Evolutionary conservation across 35 echinoderm and acorn worm genomes (phyloP), one percentile per base, ranked within the genome.

Genomic region (Diadema setosum): DNA sequence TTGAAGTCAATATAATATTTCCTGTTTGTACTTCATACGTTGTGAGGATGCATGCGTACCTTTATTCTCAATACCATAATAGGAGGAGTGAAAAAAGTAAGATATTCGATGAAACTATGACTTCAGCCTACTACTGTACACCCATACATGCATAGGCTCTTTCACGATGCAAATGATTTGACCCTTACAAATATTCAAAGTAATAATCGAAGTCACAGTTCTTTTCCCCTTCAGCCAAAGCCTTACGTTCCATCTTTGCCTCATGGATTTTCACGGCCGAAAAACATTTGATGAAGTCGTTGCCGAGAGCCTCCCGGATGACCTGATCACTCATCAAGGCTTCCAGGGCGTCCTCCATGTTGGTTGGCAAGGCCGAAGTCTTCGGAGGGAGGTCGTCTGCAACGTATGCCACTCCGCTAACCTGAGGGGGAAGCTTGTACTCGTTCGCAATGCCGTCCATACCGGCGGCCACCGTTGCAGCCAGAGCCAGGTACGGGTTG

Each of bases 221-320:
- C 0, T 55, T 25, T 37, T 90, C 49, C 9, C 91, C 91, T 9
- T 83, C 82, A 46, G 39, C 45, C 26, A 37, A 12, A 3, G 91
- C 91, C 39, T 63, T 42, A 25, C 35, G 45, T 26, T 44, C 73
- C 31, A 81, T 18, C 63, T 82, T 74, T 9, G 40, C 37, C 45
- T 94, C 92, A 65, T 90, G 81, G 5, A 42, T 84, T 69, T 94
- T 94, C 5, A 94, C 29, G 21, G 86, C 87, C 11, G 65, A 37
- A 36, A 94, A 94, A 39, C 81, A 85, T 46, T 94, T 89, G 25
- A 90, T 84, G 32, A 94, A 94, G 29, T 90, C 92, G 24, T 90
- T 81, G 20, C 92, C 92, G 30, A 94, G 39, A 12, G 87, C 86
- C 3, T 84, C 31, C n/a, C 86, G 36, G 9, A 94, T 94, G 1